Base-by-base conservation (phyloP, 2,888 invertebrate species). In the Aradus depressus region DNA sequence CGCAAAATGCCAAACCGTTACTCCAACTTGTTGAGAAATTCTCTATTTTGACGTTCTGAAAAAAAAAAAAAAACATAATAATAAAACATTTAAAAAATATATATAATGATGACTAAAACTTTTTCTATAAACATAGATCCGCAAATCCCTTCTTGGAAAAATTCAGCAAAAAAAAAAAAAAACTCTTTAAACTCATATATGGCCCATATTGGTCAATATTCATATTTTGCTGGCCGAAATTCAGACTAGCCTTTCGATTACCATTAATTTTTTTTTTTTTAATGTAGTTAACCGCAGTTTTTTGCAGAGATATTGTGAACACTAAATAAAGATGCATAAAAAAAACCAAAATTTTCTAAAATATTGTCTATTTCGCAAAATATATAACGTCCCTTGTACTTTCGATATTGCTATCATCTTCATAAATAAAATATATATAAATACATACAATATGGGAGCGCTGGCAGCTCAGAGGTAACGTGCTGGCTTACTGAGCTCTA, bases 21-120 rank as follows among this genome's bases (percentile, higher is more conserved):
- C 88, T 87, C 97, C 97, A 98, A 74, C 89, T 88, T 70, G 87
- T 86, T 66, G 96, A 96, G 77, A 97, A 97, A 77, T 98, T 97
- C 68, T 88, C 90, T 77, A 98, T 81, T 76, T 90, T 85, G 70
- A 97, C 84, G 79, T 91, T 89, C 93, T 95, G 75, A 38, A 70
- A 65, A 60, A 59, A 54, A 51, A 58, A 55, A 57, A 50, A 37
- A 53, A 41, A 34, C n/a, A 22, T 25, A 48, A 32, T 8, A 54
- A 42, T 43, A 44, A n/a, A 49, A 54, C n/a, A 25, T 18, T 22
- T 19, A 8, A 10, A 35, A 47, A 14, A 22, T 1, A 16, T 10
- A 37, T n/a, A 39, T 25, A 26, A 12, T n/a, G 4, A 38, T 22
- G 31, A 38, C 2, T 4, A 12, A 23, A 16, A 37, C 21, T 18